Conservation (phyloP, 2,113 vertebrate genomes). For the Toxotes jaculatrix region DNA sequence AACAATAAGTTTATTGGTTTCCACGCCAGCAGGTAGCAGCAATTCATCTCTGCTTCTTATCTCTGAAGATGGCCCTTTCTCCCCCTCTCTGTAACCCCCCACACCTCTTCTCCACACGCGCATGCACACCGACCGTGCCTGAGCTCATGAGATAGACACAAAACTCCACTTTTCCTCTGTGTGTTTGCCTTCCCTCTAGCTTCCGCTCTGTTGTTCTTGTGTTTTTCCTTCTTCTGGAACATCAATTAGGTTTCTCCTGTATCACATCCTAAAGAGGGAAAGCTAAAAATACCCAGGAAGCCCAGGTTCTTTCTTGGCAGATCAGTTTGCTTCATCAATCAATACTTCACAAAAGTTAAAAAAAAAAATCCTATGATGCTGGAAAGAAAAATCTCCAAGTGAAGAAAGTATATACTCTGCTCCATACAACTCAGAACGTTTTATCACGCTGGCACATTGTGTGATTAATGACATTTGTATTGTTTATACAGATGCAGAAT, state of each 20-base stretch:
- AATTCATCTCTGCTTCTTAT: constrained; percentile 29
- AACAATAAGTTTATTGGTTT: constrained; percentile 58
- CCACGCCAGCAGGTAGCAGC: constrained; percentile 57
- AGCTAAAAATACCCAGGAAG: constrained; percentile 63
- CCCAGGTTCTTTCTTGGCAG: constrained; percentile 37
- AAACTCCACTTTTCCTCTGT: constrained; percentile 23
- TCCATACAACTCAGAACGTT: background rate
- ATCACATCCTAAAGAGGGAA: constrained; percentile 34
- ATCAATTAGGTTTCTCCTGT: constrained; percentile 61
- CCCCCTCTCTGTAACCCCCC: constrained; percentile 12
- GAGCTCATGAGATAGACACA: constrained; percentile 20
- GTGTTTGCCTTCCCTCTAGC: constrained; percentile 34
- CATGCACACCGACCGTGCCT: background rate
- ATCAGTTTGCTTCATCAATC: constrained; percentile 50
- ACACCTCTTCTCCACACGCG: background rate
- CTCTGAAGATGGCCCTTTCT: constrained; percentile 40
- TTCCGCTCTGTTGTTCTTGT: constrained; percentile 28
- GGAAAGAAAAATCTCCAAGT: background rate
- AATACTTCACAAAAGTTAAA: constrained; percentile 28
- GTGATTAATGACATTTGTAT: background rate
- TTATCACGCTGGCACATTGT: too few species aligned
- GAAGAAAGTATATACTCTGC: background rate
- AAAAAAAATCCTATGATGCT: background rate
- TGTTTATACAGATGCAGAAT: background rate
- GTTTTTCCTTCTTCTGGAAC: constrained; percentile 36